Conservation (phyloP, 2,797 vertebrate species). For the Ciconia nigra region DNA sequence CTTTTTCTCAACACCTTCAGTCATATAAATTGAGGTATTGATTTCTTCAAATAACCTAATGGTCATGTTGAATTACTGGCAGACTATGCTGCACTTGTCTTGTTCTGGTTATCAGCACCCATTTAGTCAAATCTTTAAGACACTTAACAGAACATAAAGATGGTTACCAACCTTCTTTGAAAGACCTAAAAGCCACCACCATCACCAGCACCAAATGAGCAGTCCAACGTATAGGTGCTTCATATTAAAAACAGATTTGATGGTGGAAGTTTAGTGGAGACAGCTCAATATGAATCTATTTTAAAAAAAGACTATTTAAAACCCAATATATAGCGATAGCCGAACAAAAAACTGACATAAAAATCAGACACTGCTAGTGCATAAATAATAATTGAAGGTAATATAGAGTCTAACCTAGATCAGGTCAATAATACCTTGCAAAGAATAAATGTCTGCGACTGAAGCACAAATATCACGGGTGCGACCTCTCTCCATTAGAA, state of each 20-base stretch:
- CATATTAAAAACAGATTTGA: slow-evolving; percentile 10
- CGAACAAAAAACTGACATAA: slow-evolving; percentile 10
- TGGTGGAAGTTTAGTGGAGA: background rate
- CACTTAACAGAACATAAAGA: background rate
- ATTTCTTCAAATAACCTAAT: slow-evolving; percentile 56
- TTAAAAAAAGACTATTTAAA: slow-evolving; percentile 27
- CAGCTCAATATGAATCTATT: background rate
- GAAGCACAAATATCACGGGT: background rate
- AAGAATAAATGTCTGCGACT: slow-evolving; percentile 21
- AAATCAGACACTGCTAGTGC: background rate
- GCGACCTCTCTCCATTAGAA: background rate
- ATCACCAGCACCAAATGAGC: background rate
- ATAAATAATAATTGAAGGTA: slow-evolving; percentile 16
- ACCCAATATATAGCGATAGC: background rate
- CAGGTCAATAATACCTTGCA: background rate
- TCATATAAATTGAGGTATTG: slow-evolving; percentile 23
- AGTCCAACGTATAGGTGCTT: background rate
- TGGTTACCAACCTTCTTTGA: slow-evolving; percentile 12
- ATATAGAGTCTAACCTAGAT: background rate
- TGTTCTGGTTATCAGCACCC: slow-evolving; percentile 45
- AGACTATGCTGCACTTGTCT: slow-evolving; percentile 33
- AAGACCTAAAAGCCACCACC: background rate
- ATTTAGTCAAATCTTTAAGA: slow-evolving; percentile 54
- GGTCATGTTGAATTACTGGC: slow-evolving; percentile 53
- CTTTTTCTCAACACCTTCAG: background rate